These are phyloP conservation scores for Isichthys henryi DNA, from an alignment of 2,113 vertebrate species.

Conservation along the genomic window DNA sequence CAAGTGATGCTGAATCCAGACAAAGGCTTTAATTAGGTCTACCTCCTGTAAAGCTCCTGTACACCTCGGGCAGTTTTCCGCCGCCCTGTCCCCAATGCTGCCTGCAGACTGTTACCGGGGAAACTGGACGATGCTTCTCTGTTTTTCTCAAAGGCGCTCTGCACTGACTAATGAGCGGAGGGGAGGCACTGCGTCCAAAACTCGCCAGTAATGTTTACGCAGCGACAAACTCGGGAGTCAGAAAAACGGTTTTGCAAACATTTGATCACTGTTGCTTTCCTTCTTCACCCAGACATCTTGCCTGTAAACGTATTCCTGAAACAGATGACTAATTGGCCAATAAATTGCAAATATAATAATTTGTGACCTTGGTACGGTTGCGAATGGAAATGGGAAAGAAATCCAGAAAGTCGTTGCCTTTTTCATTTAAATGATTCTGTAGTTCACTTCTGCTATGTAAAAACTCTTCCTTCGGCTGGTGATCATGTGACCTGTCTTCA, in stretches of 20 bases:
- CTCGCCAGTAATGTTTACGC: not conserved
- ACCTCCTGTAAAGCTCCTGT: not conserved
- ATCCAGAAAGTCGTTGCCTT: not conserved
- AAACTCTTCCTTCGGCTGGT: not conserved
- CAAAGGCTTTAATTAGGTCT: not conserved
- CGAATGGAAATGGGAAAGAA: not conserved
- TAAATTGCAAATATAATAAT: not conserved
- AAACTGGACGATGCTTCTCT: not conserved
- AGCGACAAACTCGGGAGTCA: not conserved
- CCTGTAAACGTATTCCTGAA: not conserved
- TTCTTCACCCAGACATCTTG: not conserved
- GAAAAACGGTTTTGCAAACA: not conserved
- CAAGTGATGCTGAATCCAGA: not conserved
- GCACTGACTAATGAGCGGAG: constrained; percentile 12
- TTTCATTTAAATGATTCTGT: not conserved
- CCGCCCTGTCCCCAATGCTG: not conserved
- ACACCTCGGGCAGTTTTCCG: not conserved
- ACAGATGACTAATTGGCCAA: not conserved
- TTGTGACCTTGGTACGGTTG: not conserved
- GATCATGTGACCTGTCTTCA: not conserved
- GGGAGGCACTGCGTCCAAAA: not conserved
- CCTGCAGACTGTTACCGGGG: constrained; percentile 7
- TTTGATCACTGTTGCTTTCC: not conserved
- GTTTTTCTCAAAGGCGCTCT: constrained; percentile 1
- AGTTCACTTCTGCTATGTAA: not conserved